phyloP scores from a whole-genome alignment of 1,140 invertebrate species.

The Alviniconcha marisindica region DNA sequence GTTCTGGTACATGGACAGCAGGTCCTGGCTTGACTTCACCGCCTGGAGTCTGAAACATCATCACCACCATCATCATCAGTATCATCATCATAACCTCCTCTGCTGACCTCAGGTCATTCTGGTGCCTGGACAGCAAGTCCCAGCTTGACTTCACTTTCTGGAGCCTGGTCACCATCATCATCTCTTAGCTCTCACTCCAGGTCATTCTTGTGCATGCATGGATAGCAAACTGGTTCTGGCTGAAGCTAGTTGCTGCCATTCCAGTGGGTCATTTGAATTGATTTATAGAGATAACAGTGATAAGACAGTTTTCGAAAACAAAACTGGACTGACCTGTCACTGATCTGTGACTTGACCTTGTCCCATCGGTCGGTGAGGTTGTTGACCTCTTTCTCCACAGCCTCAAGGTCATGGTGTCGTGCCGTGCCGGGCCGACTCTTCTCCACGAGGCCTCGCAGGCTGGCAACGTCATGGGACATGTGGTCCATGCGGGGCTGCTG shows the following conservation, averaged over 20 bases:
- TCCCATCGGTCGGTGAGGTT: conserved; percentile 93
- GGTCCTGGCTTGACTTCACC: conserved; percentile 89
- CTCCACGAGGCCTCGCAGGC: conserved; percentile 90
- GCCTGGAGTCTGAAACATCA: conserved; percentile 83
- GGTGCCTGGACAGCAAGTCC: conserved; percentile 90
- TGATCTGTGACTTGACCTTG: conserved; percentile 91
- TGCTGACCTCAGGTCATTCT: conserved; percentile 89
- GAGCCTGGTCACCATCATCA: too few relatives aligned
- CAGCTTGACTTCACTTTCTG: conserved; percentile 91
- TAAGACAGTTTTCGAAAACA: too few relatives aligned
- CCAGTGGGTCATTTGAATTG: neutral
- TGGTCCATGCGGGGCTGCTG: conserved; percentile 83
- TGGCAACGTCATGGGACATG: conserved; percentile 92
- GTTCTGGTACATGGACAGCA: conserved; percentile 91
- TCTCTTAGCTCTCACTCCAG: too few relatives aligned
- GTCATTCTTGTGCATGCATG: too few relatives aligned
- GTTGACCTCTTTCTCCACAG: conserved; percentile 94
- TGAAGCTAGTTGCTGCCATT: neutral
- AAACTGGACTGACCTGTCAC: conserved; percentile 83
- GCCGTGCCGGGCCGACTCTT: conserved; percentile 84
- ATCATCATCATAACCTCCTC: too few relatives aligned
- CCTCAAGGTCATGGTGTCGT: conserved; percentile 89
- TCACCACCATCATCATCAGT: too few relatives aligned
- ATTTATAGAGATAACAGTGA: neutral
- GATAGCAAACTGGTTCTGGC: too few relatives aligned